These are phyloP conservation scores for Mimachlamys varia DNA, from an alignment of 2,888 invertebrate genomes.

Conservation along the genomic window DNA sequence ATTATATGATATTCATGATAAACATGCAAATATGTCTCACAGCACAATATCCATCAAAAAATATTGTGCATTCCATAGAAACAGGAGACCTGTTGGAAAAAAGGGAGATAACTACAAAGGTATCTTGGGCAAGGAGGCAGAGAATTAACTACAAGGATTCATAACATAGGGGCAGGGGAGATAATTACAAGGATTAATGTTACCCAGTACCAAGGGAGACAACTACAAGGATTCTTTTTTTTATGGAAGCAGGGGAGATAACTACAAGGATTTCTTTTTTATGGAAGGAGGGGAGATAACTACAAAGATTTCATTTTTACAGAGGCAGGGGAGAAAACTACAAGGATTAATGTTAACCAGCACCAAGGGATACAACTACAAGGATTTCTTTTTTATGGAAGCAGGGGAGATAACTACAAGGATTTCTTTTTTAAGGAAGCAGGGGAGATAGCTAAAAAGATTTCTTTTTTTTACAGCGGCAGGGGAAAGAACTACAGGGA, in stretches of 20 bases:
- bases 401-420: not conserved
- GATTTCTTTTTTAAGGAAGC: not conserved
- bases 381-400: not conserved
- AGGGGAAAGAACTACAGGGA: not conserved
- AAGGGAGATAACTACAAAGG: too few relatives aligned
- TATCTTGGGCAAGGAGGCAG: too few relatives aligned
- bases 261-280: not conserved
- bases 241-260: not conserved
- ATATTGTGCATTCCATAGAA: too few relatives aligned
- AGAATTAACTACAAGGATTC: too few relatives aligned
- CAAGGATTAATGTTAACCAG: too few relatives aligned
- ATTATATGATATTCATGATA: too few relatives aligned
- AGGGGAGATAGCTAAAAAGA: not conserved
- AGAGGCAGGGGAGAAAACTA: not conserved
- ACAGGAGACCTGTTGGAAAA: too few relatives aligned
- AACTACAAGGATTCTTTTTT: not conserved
- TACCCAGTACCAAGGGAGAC: too few relatives aligned
- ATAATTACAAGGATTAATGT: too few relatives aligned
- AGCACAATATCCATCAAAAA: too few relatives aligned
- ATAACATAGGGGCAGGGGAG: not conserved
- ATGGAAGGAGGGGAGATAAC: not conserved
- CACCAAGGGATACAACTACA: not conserved
- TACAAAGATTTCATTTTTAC: not conserved
- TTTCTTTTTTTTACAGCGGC: not conserved
- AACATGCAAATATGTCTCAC: not conserved